These are phyloP conservation scores for Stigmatopora argus DNA, from an alignment of 2,113 vertebrate genomes.

Conservation along the genomic window DNA sequence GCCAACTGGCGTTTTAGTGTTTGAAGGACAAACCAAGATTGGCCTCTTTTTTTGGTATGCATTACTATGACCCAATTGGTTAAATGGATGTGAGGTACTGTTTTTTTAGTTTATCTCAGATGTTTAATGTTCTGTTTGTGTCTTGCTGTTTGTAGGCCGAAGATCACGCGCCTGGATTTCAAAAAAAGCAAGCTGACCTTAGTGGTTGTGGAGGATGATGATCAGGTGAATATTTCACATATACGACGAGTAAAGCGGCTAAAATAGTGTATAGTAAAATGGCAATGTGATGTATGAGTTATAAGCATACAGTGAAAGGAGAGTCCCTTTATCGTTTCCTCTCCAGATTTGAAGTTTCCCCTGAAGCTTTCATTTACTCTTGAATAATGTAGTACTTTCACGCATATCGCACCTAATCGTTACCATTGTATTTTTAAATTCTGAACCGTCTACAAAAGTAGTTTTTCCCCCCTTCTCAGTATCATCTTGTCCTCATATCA, in stretches of 20 bases:
- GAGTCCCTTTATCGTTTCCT: neutral
- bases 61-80: neutral
- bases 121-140: neutral
- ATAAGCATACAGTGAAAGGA: neutral
- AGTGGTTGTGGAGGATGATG: slow-evolving; percentile 96
- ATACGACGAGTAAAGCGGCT: neutral
- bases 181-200: slow-evolving; percentile 94
- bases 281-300: neutral
- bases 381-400: neutral
- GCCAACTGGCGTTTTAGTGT: slow-evolving; percentile 95
- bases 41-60: slow-evolving; percentile 97
- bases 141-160: slow-evolving; percentile 77
- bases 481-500: neutral
- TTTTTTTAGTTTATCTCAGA: neutral
- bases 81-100: neutral
- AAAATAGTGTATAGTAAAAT: too few relatives aligned
- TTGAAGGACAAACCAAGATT: slow-evolving; percentile 97
- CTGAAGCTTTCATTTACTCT: neutral
- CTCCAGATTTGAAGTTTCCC: neutral
- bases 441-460: neutral
- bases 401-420: neutral
- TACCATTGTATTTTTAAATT: neutral
- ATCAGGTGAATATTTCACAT: slow-evolving; percentile 75
- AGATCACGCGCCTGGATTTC: slow-evolving; percentile 96
- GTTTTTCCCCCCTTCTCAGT: neutral